These are phyloP conservation scores for Vulpes vulpes DNA, from an alignment of 2,113 vertebrate species.

Conservation along the genomic window DNA sequence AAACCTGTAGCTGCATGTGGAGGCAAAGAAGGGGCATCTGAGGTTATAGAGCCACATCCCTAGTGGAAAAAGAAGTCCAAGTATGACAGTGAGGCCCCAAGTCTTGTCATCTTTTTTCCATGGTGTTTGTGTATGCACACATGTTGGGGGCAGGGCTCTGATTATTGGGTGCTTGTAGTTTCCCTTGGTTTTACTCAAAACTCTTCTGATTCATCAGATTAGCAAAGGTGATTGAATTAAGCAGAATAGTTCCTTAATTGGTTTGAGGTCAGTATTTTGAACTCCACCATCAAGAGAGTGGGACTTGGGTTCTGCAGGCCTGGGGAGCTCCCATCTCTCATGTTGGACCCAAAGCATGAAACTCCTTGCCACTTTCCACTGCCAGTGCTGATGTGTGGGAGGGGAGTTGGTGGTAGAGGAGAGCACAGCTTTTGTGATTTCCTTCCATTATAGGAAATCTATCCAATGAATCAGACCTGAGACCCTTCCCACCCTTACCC, in stretches of 20 bases:
- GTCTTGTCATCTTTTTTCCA: background rate
- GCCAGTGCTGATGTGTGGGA: background rate
- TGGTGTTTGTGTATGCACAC: too few relatives aligned
- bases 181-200: background rate
- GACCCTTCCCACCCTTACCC: background rate
- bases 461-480: background rate
- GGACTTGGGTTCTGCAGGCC: background rate
- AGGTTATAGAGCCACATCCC: too few relatives aligned
- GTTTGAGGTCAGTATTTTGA: background rate
- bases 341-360: background rate
- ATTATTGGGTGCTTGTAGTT: background rate
- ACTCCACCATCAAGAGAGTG: background rate
- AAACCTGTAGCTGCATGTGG: background rate
- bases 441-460: background rate
- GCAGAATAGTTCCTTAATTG: background rate
- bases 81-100: background rate
- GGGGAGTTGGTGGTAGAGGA: background rate
- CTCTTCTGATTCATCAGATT: background rate
- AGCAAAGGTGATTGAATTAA: background rate
- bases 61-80: background rate
- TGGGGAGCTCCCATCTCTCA: background rate
- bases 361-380: background rate
- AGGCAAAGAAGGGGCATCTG: background rate
- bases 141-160: background rate
- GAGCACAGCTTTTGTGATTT: background rate